Evolutionary conservation across 2,797 vertebrate species (phyloP).

Genomic region (Thunnus albacares): DNA sequence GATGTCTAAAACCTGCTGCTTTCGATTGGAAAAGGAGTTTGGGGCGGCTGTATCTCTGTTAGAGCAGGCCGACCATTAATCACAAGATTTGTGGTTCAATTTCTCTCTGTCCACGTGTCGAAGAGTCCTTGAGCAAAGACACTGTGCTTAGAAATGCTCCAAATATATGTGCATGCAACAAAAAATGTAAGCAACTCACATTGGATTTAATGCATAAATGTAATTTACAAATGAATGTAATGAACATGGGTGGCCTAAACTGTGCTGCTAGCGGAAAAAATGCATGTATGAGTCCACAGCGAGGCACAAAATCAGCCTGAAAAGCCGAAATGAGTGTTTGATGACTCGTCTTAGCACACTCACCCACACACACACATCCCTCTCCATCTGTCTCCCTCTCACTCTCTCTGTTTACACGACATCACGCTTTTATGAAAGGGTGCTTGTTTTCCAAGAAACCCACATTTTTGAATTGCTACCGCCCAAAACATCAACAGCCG

Average conservation of each 20-base stretch:
- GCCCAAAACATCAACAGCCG: neutral
- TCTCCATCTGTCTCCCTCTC: conserved; percentile 51
- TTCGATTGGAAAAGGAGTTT: neutral
- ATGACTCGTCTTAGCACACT: conserved; percentile 39
- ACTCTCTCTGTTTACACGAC: conserved; percentile 40
- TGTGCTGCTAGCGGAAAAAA: neutral
- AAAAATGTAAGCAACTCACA: neutral
- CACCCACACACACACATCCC: conserved; percentile 30
- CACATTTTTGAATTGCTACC: neutral
- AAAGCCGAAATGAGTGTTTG: conserved; percentile 30
- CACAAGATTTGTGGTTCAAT: neutral
- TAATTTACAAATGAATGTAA: neutral
- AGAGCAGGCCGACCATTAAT: conserved; percentile 6
- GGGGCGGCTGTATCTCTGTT: neutral
- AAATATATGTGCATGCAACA: neutral
- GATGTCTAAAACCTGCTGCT: conserved; percentile 6
- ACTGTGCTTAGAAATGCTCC: neutral
- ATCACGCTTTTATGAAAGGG: conserved; percentile 15
- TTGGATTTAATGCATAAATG: neutral
- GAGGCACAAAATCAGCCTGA: conserved; percentile 23
- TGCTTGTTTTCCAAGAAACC: conserved; percentile 31
- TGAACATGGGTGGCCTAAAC: neutral
- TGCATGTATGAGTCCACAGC: neutral
- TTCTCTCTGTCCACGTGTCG: neutral
- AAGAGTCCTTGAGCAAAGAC: neutral